Evolutionary conservation across 2,113 vertebrate genomes (phyloP).

Genomic region (Montifringilla adamsi): DNA sequence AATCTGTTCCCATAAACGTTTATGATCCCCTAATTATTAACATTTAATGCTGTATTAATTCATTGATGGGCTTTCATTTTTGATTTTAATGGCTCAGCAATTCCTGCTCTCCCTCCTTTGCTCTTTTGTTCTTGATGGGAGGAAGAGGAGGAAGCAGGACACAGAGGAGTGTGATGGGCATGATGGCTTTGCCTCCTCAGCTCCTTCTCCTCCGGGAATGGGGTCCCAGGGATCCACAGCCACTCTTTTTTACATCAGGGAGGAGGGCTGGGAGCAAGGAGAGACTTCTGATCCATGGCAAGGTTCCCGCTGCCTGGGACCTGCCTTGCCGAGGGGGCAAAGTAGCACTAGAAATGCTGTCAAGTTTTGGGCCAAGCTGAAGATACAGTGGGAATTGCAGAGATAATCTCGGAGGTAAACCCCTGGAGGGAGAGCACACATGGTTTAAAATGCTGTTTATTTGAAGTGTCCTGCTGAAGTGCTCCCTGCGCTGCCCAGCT

Average conservation of each 20-base stretch:
- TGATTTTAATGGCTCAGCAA: slow-evolving; percentile 25
- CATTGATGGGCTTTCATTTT: slow-evolving; percentile 44
- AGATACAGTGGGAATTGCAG: not conserved
- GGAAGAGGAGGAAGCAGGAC: not conserved
- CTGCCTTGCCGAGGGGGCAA: not conserved
- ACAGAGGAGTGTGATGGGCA: fast-evolving
- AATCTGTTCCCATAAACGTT: slow-evolving; percentile 62
- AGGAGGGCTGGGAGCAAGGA: not conserved
- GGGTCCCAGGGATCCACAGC: not conserved
- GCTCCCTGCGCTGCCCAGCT: not conserved
- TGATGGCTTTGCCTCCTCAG: not conserved
- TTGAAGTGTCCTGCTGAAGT: slow-evolving; percentile 23
- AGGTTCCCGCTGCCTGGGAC: not conserved
- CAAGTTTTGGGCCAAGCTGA: not conserved
- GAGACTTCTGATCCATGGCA: not conserved
- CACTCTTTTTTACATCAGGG: fast-evolving
- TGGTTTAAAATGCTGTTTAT: not conserved
- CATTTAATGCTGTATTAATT: slow-evolving; percentile 61
- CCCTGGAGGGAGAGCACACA: not conserved
- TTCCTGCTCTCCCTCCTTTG: slow-evolving; percentile 2
- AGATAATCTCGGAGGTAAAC: not conserved
- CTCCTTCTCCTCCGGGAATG: not conserved
- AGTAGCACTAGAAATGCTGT: not conserved
- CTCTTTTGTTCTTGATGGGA: slow-evolving; percentile 11
- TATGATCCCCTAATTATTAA: slow-evolving; percentile 59